Evolutionary conservation across 2,888 invertebrate genomes (phyloP).

Genomic region (Synanthedon formicaeformis): DNA sequence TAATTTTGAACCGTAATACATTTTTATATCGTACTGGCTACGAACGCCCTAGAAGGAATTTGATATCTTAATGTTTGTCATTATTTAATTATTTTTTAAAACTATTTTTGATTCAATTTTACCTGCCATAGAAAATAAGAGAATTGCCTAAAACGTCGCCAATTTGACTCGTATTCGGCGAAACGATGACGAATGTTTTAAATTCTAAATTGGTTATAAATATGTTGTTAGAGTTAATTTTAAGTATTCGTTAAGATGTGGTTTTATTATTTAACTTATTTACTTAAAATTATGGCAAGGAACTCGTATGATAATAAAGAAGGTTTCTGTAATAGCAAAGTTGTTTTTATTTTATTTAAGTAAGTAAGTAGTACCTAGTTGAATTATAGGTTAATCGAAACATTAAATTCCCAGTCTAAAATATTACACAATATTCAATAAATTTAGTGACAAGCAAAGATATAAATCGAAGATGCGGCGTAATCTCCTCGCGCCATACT

Average conservation of each 20-base stretch:
- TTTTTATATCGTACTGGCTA: no score
- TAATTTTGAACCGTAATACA: no score
- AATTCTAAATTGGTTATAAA: slow-evolving; percentile 33
- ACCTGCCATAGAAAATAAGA: slow-evolving; percentile 66
- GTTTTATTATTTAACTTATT: slow-evolving; percentile 68
- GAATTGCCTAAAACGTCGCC: slow-evolving; percentile 44
- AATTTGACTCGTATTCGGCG: slow-evolving; percentile 20
- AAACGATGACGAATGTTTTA: slow-evolving; percentile 22
- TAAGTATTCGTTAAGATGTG: slow-evolving; percentile 69
- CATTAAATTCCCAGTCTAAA: no score
- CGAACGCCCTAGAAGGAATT: no score
- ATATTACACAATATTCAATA: no score
- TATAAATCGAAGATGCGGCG: no score
- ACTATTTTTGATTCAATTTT: slow-evolving; percentile 59
- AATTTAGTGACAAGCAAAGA: no score
- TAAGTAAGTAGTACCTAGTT: no score
- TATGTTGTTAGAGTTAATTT: slow-evolving; percentile 58
- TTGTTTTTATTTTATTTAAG: neutral
- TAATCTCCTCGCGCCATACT: no score
- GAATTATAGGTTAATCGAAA: no score
- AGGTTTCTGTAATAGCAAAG: slow-evolving; percentile 35
- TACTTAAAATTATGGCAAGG: slow-evolving; percentile 69
- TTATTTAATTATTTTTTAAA: slow-evolving; percentile 47
- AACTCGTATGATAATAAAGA: slow-evolving; percentile 63
- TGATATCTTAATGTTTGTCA: slow-evolving; percentile 23